Conservation (phyloP, 2,797 vertebrate species). For the Protonibea diacanthus region DNA sequence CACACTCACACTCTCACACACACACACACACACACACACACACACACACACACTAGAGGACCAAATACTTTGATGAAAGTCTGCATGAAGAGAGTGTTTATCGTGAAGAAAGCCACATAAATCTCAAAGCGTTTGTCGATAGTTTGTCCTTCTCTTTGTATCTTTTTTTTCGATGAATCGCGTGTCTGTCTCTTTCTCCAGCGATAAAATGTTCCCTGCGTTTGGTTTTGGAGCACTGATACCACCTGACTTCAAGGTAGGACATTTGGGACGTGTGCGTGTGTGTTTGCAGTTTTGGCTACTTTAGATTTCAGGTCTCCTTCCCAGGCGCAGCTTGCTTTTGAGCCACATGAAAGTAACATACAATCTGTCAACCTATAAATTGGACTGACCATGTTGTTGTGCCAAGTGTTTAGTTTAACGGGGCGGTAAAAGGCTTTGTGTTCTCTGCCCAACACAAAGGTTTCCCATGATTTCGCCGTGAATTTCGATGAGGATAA, state of each 20-base stretch:
- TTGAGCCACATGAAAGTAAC: constrained; percentile 70
- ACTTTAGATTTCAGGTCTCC: constrained; percentile 45
- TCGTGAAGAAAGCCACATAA: constrained; percentile 2
- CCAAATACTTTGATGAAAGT: not conserved
- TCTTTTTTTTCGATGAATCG: constrained; percentile 19
- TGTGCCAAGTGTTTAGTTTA: constrained; percentile 37
- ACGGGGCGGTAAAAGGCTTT: constrained; percentile 32
- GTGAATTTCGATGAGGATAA: constrained; percentile 99
- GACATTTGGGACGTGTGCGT: constrained; percentile 24
- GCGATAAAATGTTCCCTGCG: constrained; percentile 99
- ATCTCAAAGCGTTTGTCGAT: constrained; percentile 33
- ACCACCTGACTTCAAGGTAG: constrained; percentile 98
- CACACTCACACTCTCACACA: not conserved
- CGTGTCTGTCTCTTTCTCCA: constrained; percentile 77
- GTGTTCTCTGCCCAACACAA: constrained; percentile 56
- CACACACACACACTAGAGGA: not conserved
- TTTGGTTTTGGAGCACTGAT: constrained; percentile 99
- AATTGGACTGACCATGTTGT: constrained; percentile 54
- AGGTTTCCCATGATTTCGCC: constrained; percentile 99
- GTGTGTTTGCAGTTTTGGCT: constrained; percentile 4
- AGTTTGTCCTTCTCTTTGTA: constrained; percentile 16
- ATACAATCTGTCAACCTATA: constrained; percentile 51
- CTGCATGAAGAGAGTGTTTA: not conserved
- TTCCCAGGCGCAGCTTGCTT: constrained; percentile 53
- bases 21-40: not conserved